Conservation (phyloP, 2,888 invertebrate genomes). For the Lissonota sp. region DNA sequence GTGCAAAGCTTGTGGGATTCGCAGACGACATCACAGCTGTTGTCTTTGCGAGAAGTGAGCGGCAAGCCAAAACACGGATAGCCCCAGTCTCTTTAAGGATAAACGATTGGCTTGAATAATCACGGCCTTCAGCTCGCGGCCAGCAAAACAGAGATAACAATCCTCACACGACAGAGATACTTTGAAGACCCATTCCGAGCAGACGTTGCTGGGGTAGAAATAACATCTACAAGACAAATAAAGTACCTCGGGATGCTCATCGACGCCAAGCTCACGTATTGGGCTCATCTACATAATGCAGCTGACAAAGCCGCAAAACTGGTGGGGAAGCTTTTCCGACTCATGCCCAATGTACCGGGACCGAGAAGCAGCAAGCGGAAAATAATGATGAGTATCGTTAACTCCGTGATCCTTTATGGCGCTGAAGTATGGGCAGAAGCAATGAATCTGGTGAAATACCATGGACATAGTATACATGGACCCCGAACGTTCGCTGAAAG, state of each 20-base stretch:
- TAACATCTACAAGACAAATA: neutral
- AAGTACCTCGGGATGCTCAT: conserved; percentile 13
- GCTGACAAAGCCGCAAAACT: conserved; percentile 21
- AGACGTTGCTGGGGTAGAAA: conserved; percentile 18
- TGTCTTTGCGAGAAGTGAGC: conserved; percentile 45
- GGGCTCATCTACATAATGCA: neutral
- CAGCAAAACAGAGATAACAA: conserved; percentile 61
- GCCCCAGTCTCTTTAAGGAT: neutral
- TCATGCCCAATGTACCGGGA: conserved; percentile 17
- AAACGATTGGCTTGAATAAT: conserved; percentile 15
- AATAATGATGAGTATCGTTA: neutral
- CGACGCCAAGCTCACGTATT: conserved; percentile 30
- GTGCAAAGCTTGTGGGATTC: conserved; percentile 43
- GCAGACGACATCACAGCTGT: conserved; percentile 62
- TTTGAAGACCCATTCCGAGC: conserved; percentile 45
- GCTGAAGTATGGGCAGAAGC: conserved; percentile 62
- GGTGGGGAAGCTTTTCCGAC: neutral
- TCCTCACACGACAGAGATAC: conserved; percentile 57
- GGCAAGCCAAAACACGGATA: conserved; percentile 17
- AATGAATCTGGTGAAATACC: too few species aligned
- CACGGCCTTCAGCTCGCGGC: conserved; percentile 56
- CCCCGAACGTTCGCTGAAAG: too few species aligned
- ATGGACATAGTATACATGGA: too few species aligned
- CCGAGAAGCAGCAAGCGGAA: conserved; percentile 3
- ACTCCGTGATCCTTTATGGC: conserved; percentile 23